Conservation (phyloP, 2,113 vertebrate genomes). For the Takifugu flavidus region DNA sequence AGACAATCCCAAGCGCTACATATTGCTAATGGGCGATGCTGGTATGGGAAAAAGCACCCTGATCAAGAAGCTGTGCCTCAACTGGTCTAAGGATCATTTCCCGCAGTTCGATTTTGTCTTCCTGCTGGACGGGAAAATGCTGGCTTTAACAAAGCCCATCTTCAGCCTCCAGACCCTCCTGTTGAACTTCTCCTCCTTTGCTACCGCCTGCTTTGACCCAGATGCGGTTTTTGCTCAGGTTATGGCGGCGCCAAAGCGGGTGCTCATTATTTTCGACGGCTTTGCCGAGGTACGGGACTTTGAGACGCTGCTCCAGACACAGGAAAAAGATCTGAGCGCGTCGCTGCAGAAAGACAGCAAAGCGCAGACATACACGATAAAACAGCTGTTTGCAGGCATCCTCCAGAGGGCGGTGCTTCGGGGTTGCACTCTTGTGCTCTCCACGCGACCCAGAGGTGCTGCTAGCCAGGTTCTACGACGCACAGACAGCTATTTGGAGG, state of each 20-base stretch:
- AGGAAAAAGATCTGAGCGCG: conserved; percentile 44
- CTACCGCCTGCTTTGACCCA: conserved; percentile 43
- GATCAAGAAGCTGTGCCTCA: conserved; percentile 77
- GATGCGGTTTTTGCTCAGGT: conserved; percentile 76
- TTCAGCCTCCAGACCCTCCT: conserved; percentile 81
- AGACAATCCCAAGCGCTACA: conserved; percentile 58
- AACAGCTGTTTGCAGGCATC: conserved; percentile 79
- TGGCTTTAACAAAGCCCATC: conserved; percentile 60
- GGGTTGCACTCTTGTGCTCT: conserved; percentile 84
- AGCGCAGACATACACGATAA: conserved; percentile 57
- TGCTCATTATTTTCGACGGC: conserved; percentile 89
- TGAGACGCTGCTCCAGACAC: conserved; percentile 71
- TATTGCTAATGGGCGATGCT: conserved; percentile 79
- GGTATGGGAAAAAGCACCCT: conserved; percentile 88
- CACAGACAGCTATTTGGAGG: conserved; percentile 79
- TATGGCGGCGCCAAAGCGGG: conserved; percentile 72
- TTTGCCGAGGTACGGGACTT: conserved; percentile 80
- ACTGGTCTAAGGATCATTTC: conserved; percentile 82
- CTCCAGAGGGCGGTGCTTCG: conserved; percentile 83
- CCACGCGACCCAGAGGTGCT: conserved; percentile 77
- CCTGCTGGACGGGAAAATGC: conserved; percentile 74
- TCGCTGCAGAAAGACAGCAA: conserved; percentile 41
- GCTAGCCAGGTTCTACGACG: conserved; percentile 77
- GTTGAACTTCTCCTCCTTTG: conserved; percentile 60
- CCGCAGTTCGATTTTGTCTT: conserved; percentile 87